phyloP scores from a whole-genome alignment of 2,797 vertebrate species.

The Crotalus adamanteus region DNA sequence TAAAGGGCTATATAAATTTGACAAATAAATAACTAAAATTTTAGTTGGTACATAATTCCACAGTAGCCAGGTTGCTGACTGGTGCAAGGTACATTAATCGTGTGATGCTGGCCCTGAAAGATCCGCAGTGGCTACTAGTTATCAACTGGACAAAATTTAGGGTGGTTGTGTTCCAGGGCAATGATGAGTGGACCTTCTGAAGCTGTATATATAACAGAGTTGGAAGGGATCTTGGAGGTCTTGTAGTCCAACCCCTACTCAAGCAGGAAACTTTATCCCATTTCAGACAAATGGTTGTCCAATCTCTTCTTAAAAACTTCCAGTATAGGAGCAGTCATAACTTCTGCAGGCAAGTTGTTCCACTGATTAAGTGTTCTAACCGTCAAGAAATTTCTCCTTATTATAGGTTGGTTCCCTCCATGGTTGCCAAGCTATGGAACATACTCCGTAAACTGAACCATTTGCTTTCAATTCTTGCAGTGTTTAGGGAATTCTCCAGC shows the following conservation, averaged over 20 bases:
- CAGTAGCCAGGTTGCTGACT: not conserved
- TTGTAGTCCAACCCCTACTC: not conserved
- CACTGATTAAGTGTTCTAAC: not conserved
- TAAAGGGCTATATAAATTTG: not conserved
- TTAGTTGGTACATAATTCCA: not conserved
- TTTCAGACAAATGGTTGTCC: not conserved
- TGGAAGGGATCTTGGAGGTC: not conserved
- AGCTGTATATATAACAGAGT: not conserved
- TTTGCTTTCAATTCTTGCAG: not conserved
- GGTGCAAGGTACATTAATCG: not conserved
- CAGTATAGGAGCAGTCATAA: not conserved
- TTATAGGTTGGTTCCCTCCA: not conserved
- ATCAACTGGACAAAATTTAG: not conserved
- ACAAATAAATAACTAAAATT: not conserved
- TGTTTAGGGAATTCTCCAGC: not conserved
- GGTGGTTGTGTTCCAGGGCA: not conserved
- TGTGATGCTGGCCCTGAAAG: not conserved
- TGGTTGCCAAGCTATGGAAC: not conserved
- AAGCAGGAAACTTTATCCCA: not conserved
- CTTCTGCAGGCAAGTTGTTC: not conserved
- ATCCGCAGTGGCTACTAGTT: not conserved
- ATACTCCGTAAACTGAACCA: not conserved
- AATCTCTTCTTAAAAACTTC: not conserved
- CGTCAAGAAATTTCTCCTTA: not conserved
- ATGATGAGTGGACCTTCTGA: not conserved